Conservation (phyloP, 1,140 invertebrate species). For the Frieseomelitta varia region DNA sequence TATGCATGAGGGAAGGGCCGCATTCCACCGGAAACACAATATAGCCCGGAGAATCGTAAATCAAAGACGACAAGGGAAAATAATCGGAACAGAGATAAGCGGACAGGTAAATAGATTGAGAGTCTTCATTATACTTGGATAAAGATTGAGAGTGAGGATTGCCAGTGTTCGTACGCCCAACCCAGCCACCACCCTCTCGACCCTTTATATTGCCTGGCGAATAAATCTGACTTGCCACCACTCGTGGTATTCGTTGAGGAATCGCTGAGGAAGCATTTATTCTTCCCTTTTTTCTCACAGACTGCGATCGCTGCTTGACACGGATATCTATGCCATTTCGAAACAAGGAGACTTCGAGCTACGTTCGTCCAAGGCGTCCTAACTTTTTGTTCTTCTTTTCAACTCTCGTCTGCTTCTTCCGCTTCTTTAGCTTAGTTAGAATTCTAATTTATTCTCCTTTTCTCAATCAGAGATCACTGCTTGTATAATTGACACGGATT, state of each 20-base stretch:
- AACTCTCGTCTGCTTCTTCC: too few relatives aligned
- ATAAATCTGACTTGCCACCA: background rate
- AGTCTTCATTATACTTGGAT: conserved; percentile 27
- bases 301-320: background rate
- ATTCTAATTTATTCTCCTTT: too few relatives aligned
- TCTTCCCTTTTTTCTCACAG: background rate
- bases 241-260: background rate
- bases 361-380: too few relatives aligned
- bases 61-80: conserved; percentile 58
- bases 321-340: background rate
- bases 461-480: too few relatives aligned
- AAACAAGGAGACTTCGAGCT: background rate
- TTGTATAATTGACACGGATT: too few relatives aligned
- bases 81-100: conserved; percentile 52
- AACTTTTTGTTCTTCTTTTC: too few relatives aligned
- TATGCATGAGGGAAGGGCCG: conserved; percentile 59
- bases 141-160: background rate
- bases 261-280: background rate
- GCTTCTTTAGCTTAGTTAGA: too few relatives aligned
- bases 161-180: too few relatives aligned
- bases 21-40: conserved; percentile 36
- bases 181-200: background rate
- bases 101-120: conserved; percentile 41
- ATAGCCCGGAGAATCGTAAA: conserved; percentile 42
- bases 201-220: background rate